Percentiles rank a stretch among this genome's conserved stretches.
Conservation (phyloP, 2,797 vertebrate species). For the Girardinus metallicus region DNA sequence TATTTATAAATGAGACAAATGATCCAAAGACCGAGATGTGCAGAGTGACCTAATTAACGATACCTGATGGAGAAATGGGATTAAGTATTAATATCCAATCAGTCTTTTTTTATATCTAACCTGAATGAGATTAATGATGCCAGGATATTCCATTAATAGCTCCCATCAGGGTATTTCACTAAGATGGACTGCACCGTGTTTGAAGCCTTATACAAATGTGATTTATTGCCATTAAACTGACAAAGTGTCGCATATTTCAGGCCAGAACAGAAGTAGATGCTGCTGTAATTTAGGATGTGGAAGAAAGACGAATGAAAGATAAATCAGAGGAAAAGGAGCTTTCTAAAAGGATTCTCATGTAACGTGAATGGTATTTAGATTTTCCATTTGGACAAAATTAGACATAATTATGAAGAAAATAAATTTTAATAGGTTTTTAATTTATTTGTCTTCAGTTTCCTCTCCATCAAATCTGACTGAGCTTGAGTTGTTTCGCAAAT, state of each 20-base stretch:
- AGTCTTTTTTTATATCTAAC: slow-evolving; percentile 36
- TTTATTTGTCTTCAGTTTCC: not conserved
- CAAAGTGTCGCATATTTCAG: slow-evolving; percentile 8
- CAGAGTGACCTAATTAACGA: slow-evolving; percentile 42
- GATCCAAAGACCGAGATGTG: slow-evolving; percentile 48
- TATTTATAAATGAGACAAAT: slow-evolving; percentile 47
- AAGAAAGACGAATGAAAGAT: not conserved
- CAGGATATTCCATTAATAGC: slow-evolving; percentile 29
- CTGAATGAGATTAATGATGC: slow-evolving; percentile 19
- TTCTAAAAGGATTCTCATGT: not conserved
- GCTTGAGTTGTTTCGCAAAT: not conserved
- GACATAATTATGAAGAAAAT: not conserved
- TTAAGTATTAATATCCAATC: slow-evolving; percentile 52
- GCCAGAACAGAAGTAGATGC: not conserved
- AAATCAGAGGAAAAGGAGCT: slow-evolving; percentile 2
- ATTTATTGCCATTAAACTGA: slow-evolving; percentile 11
- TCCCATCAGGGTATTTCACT: slow-evolving; percentile 15
- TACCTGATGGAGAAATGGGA: slow-evolving; percentile 27
- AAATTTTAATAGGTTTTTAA: not conserved
- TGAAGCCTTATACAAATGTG: slow-evolving; percentile 10
- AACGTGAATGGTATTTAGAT: not conserved
- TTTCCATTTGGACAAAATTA: not conserved
- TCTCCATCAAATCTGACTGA: not conserved
- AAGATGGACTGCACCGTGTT: slow-evolving; percentile 6
- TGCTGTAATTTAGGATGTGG: slow-evolving; percentile 1